Conservation (phyloP, 2,888 invertebrate species). For the Thyatira batis region DNA sequence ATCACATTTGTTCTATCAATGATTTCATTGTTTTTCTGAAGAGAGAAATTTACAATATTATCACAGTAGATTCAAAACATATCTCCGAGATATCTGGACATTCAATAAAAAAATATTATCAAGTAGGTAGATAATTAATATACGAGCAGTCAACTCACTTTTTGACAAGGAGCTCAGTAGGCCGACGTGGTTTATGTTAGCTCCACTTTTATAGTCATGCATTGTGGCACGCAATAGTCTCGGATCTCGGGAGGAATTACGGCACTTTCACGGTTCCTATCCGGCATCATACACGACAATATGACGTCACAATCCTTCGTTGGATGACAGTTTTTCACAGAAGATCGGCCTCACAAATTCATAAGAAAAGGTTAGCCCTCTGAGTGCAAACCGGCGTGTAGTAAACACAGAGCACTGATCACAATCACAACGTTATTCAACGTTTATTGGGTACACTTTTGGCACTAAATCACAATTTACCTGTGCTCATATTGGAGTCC, state of each 20-base stretch:
- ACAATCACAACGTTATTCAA: constrained; percentile 42
- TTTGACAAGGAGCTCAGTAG: constrained; percentile 73
- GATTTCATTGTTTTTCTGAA: neutral
- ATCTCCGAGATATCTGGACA: neutral
- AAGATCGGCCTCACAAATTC: constrained; percentile 54
- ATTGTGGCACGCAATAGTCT: constrained; percentile 71
- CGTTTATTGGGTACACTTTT: constrained; percentile 61
- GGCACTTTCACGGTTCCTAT: constrained; percentile 76
- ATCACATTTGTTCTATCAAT: neutral
- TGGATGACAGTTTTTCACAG: constrained; percentile 63
- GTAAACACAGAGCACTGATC: constrained; percentile 73
- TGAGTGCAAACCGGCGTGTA: constrained; percentile 48
- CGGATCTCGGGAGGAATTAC: constrained; percentile 64
- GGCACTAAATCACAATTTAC: constrained; percentile 83
- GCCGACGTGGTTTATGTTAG: constrained; percentile 73
- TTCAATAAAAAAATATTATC: constrained; percentile 12
- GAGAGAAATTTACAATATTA: neutral
- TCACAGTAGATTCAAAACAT: constrained; percentile 1
- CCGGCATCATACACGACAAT: constrained; percentile 74
- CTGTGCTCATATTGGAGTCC: constrained; percentile 99
- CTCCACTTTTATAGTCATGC: constrained; percentile 77
- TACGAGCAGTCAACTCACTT: constrained; percentile 67
- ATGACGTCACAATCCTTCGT: constrained; percentile 76
- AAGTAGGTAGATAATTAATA: constrained; percentile 35
- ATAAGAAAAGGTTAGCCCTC: constrained; percentile 56